phyloP scores from a whole-genome alignment of 2,888 invertebrate genomes.

The Acholoe squamosa region DNA sequence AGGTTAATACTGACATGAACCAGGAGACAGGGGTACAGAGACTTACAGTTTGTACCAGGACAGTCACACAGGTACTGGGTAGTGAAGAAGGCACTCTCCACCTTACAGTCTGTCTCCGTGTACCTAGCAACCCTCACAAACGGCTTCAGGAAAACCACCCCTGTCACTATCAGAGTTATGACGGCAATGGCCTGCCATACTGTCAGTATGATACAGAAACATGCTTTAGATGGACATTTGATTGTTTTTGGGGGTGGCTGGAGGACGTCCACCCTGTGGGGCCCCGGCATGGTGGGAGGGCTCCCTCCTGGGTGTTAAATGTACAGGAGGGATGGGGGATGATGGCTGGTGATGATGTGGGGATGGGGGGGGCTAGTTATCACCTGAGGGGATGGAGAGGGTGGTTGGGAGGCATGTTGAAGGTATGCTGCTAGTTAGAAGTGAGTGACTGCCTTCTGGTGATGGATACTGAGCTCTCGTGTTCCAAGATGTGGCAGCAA shows the following conservation, averaged over 20 bases:
- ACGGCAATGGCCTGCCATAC: constrained; percentile 67
- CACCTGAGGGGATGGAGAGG: too few species aligned
- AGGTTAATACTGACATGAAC: constrained; percentile 68
- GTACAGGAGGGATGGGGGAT: too few species aligned
- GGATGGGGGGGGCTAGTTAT: too few species aligned
- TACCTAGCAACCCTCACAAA: constrained; percentile 64
- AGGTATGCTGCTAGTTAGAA: too few species aligned
- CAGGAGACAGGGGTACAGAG: constrained; percentile 69
- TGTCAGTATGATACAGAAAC: constrained; percentile 67
- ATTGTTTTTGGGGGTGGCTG: constrained; percentile 36
- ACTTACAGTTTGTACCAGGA: constrained; percentile 63
- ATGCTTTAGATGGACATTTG: constrained; percentile 70
- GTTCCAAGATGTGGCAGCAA: too few species aligned
- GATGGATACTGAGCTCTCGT: too few species aligned
- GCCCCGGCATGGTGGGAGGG: constrained; percentile 38
- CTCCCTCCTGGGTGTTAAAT: too few species aligned
- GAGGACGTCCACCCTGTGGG: background rate
- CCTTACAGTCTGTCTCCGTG: constrained; percentile 64
- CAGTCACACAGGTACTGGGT: constrained; percentile 69
- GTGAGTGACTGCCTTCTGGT: too few species aligned
- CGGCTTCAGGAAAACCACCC: constrained; percentile 67
- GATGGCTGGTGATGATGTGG: too few species aligned
- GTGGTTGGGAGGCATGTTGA: too few species aligned
- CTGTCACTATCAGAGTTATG: constrained; percentile 62
- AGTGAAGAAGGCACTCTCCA: constrained; percentile 69